Evolutionary conservation across 1,140 invertebrate genomes (phyloP), one percentile per base, ranked within the genome.

Genomic region (Drosophila pruinosa): DNA sequence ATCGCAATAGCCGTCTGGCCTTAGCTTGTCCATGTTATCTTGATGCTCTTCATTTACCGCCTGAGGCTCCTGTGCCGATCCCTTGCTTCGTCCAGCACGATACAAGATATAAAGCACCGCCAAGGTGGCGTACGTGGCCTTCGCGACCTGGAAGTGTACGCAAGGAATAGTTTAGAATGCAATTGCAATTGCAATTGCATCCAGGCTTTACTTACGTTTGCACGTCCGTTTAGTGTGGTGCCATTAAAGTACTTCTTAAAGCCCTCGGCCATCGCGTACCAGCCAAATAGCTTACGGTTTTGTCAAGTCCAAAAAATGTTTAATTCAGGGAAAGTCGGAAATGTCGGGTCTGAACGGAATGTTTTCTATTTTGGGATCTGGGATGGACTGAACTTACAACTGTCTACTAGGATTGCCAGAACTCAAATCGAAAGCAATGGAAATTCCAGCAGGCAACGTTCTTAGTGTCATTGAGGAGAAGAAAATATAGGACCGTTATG

Each of bases 231-330:
- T 3, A 85, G 56, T 45, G 85, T 89, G 48, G 53, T 69, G 52
- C 74, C 72, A 41, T 89, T 89, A 50, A 89, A 89, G 26, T 78
- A 62, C 53, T 81, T 89, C 53, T 81, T 81, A 17, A 89, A 81
- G 26, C 82, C 82, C 0, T 86, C 82, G 22, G 71, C 63, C 82
- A 88, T 88, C n/a, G 67, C 24, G 28, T 19, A 10, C 22, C 17
- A 47, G 34, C 5, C 26, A 47, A 64, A 26, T 22, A 45, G 39
- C 31, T 57, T 28, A 14, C n/a, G 54, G 22, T 34, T 28, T 48
- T 47, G 12, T 58, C 41, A 17, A 38, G 26, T 52, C 24, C 24
- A 10, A 56, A 31, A 14, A 64, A 22, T 31, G 22, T 50, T 21
- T 54, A 12, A 54, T 41, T 62, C 26, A 28, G 58, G 52, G 24